Conservation (phyloP, 2,797 vertebrate genomes). For the Liasis olivaceus region DNA sequence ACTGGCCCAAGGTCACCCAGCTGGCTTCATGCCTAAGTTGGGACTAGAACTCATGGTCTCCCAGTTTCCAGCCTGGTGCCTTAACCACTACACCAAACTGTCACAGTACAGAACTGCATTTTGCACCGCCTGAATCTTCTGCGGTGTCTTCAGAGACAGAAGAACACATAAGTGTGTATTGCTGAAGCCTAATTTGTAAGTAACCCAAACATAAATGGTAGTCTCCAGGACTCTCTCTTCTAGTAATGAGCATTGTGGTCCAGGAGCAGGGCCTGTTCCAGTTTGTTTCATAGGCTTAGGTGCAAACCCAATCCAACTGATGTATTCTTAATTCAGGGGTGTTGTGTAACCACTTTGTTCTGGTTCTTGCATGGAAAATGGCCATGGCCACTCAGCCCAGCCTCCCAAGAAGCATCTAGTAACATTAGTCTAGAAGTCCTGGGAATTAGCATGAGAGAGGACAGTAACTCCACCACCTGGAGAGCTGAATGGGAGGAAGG, state of each 20-base stretch:
- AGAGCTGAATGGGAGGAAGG: too few relatives aligned
- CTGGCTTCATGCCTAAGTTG: not conserved
- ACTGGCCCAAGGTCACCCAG: not conserved
- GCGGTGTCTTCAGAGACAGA: not conserved
- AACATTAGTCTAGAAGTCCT: not conserved
- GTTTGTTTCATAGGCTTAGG: not conserved
- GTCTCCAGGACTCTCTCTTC: not conserved
- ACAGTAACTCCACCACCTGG: too few relatives aligned
- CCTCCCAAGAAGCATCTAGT: not conserved
- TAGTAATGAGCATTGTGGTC: not conserved
- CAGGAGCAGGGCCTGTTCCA: not conserved
- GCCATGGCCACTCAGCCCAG: not conserved
- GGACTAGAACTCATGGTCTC: not conserved
- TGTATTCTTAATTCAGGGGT: not conserved
- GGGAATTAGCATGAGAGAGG: not conserved
- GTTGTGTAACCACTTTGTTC: not conserved
- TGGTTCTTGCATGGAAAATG: not conserved
- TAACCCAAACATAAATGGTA: not conserved
- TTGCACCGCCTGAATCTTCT: not conserved
- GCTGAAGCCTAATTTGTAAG: not conserved
- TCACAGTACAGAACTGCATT: not conserved
- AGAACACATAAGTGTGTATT: not conserved
- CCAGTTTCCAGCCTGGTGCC: not conserved
- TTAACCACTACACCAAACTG: not conserved
- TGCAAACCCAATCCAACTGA: too few relatives aligned